These are phyloP conservation scores for Ciconia stormi DNA, from an alignment of 2,113 vertebrate species.

Conservation along the genomic window DNA sequence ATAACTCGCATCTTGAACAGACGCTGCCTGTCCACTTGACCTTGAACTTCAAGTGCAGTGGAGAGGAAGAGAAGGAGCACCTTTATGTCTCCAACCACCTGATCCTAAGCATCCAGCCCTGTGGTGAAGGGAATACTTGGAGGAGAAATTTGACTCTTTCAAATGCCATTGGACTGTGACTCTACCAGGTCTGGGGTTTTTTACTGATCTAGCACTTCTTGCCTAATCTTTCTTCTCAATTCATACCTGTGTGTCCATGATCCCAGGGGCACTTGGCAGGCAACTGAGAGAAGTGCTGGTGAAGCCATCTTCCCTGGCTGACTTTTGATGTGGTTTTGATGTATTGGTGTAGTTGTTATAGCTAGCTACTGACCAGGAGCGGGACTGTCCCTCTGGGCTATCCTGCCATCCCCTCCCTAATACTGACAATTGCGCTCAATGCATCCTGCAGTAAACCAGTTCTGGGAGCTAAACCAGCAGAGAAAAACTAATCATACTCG, in stretches of 20 bases:
- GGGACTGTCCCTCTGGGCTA: not conserved
- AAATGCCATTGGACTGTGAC: not conserved
- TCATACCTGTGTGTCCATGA: not conserved
- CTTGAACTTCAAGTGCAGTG: not conserved
- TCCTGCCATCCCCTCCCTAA: not conserved
- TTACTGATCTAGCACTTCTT: not conserved
- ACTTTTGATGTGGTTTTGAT: slow-evolving; percentile 35
- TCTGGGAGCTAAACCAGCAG: not conserved
- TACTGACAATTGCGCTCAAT: not conserved
- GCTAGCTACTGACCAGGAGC: not conserved
- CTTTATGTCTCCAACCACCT: not conserved
- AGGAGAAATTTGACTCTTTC: not conserved
- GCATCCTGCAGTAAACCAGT: not conserved
- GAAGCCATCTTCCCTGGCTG: not conserved
- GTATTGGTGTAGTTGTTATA: not conserved
- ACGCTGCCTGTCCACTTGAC: not conserved
- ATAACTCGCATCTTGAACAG: not conserved
- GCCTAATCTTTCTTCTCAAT: not conserved
- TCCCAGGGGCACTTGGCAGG: not conserved
- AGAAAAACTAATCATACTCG: not conserved
- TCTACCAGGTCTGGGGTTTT: not conserved
- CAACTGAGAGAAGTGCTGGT: not conserved
- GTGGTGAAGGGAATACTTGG: not conserved
- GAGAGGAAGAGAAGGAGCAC: not conserved
- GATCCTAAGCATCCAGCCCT: not conserved